Base-by-base conservation (phyloP, 2,113 vertebrate genomes). In the Ictidomys tridecemlineatus region DNA sequence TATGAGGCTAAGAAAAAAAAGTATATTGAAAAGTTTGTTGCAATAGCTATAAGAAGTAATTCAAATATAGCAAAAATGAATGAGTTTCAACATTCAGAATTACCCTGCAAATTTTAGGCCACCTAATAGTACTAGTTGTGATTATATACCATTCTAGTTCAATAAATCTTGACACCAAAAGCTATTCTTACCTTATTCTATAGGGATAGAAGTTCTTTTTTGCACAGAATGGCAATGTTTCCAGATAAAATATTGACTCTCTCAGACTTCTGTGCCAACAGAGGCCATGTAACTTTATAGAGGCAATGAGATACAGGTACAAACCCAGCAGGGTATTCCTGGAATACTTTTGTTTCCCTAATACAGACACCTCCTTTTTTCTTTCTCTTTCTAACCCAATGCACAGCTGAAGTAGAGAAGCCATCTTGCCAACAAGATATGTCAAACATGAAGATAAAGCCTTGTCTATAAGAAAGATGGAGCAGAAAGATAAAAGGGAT, bases 311-410 rank as follows among this genome's bases (percentile, higher is more conserved):
- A 58, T 85, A 2, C 24, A 89, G 77, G 13, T 24, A 56, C 14
- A 32, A 28, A 78, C 77, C 45, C 51, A 45, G 10, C 48, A n/a
- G 17, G 65, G 30, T 30, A 30, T 92, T 61, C 17, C 42, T 17
- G 22, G 10, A 39, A 37, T 85, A 17, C 18, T 37, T 83, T 84
- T 65, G 37, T 30, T 93, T 80, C 24, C 84, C 70, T 92, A 67
- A 76, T 61, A 51, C 8, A 53, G 22, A 89, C 1, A 58, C 16
- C 28, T 37, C 67, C 67, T 84, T 91, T 79, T 83, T 34, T 2
- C 14, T 86, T 80, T 96, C 5, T 92, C 1, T 95, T 80, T 96
- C 24, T 93, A 73, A 8, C 42, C 20, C n/a, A n/a, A n/a, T 76
- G 48, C 28, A 45, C 39, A 93, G 39, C 13, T 82, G 37, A 88